These are phyloP conservation scores for Chelonoidis abingdonii DNA, from an alignment of 2,113 vertebrate species.

Conservation along the genomic window DNA sequence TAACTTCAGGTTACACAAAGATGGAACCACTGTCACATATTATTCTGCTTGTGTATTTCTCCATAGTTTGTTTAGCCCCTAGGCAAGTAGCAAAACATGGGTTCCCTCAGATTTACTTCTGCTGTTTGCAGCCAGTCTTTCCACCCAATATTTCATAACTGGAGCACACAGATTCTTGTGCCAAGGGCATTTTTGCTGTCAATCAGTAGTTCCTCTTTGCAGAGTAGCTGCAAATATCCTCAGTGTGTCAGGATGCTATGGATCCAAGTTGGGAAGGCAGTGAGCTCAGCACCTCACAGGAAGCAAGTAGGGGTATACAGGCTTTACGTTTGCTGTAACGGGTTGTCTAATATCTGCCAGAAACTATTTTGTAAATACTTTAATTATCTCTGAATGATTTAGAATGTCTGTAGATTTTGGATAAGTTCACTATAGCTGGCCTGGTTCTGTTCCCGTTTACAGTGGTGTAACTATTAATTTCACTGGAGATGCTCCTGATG, in stretches of 20 bases:
- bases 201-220: not conserved
- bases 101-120: constrained; percentile 30
- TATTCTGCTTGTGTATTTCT: not conserved
- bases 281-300: not conserved
- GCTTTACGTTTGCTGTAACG: not conserved
- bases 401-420: constrained; percentile 4
- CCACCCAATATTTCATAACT: constrained; percentile 44
- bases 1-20: not conserved
- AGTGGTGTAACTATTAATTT: not conserved
- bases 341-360: not conserved
- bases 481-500: not conserved
- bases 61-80: constrained; percentile 24
- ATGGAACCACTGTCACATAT: not conserved
- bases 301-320: not conserved
- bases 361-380: not conserved
- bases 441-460: not conserved
- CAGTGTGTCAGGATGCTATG: not conserved
- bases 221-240: not conserved
- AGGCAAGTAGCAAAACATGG: not conserved
- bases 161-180: constrained; percentile 57
- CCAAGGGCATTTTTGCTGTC: not conserved
- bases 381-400: not conserved
- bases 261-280: not conserved
- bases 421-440: not conserved
- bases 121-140: constrained; percentile 41